Percentiles rank a stretch among this genome's conserved stretches.
phyloP scores from a whole-genome alignment of 2,113 vertebrate genomes.

The Podarcis raffonei region DNA sequence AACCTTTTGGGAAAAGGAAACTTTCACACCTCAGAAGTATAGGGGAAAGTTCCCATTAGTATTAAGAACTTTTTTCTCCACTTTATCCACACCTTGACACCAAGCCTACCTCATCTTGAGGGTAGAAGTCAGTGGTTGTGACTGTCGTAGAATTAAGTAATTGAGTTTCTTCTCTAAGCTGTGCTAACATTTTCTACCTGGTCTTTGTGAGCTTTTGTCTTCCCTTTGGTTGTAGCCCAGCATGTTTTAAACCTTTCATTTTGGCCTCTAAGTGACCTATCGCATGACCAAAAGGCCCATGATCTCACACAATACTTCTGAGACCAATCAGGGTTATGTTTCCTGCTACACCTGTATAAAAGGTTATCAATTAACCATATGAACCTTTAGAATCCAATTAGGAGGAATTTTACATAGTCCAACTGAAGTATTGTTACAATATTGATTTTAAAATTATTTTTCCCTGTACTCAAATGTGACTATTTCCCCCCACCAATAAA shows the following conservation, averaged over 20 bases:
- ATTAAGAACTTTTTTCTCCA: too few relatives aligned
- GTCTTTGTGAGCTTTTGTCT: neutral
- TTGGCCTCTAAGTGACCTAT: neutral
- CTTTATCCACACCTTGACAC: too few relatives aligned
- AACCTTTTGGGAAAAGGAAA: neutral
- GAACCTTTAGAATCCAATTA: neutral
- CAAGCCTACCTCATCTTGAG: too few relatives aligned
- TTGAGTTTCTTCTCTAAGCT: too few relatives aligned
- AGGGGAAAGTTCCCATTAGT: too few relatives aligned
- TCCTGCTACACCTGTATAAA: neutral
- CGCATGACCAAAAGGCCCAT: neutral
- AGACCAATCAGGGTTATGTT: neutral
- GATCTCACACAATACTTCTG: too few relatives aligned
- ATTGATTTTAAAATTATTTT: neutral
- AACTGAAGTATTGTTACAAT: neutral
- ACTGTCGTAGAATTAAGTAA: too few relatives aligned
- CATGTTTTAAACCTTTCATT: neutral
- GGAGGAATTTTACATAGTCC: neutral
- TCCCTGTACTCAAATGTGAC: neutral
- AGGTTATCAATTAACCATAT: neutral
- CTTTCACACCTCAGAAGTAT: too few relatives aligned
- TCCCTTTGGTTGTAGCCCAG: neutral
- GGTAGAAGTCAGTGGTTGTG: too few relatives aligned
- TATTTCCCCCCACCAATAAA: neutral
- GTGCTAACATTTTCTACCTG: neutral